Evolutionary conservation across 2,888 invertebrate genomes (phyloP), one percentile per base, ranked within the genome.

Genomic region (Sericinus montela): DNA sequence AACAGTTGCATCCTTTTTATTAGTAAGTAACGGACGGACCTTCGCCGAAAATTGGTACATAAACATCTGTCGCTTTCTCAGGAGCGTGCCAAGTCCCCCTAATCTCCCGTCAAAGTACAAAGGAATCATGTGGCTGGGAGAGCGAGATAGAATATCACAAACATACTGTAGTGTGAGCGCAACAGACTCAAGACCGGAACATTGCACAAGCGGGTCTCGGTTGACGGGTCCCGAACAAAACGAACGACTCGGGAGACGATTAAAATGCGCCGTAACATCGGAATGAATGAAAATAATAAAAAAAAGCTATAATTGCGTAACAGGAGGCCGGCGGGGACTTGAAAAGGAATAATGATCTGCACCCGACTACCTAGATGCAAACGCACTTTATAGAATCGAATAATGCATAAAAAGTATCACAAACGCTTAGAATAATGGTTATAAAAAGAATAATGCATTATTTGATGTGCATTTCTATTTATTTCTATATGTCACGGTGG

Each of bases 31-130:
- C 67, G 63, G 66, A 75, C 74, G 80, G 75, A 39, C 75, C 80
- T 66, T 54, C 54, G 58, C 51, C 46, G 53, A 65, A 70, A 79
- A 74, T 72, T 3, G 19, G 19, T 19, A 72, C 67, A 45, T 64
- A 67, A 80, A 85, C 86, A 87, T 86, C 86, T 87, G 87, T 79
- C 76, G 75, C 71, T 78, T 86, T 87, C 87, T 81, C 85, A 87
- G 82, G 84, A 83, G 72, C 82, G 82, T 83, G 84, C 80, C 79
- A 71, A 71, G 78, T 78, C 67, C 82, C 78, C 80, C 82, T 84
- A 84, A 83, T 84, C 84, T 80, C 76, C 72, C 70, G 64, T 64
- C 60, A 70, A 65, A 65, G 70, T 67, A 83, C 76, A 82, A 83
- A 80, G 73, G 79, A 78, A 67, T 71, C 78, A 72, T 67, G 77